phyloP scores from a whole-genome alignment of 2,113 vertebrate species.

The Sturnus vulgaris region DNA sequence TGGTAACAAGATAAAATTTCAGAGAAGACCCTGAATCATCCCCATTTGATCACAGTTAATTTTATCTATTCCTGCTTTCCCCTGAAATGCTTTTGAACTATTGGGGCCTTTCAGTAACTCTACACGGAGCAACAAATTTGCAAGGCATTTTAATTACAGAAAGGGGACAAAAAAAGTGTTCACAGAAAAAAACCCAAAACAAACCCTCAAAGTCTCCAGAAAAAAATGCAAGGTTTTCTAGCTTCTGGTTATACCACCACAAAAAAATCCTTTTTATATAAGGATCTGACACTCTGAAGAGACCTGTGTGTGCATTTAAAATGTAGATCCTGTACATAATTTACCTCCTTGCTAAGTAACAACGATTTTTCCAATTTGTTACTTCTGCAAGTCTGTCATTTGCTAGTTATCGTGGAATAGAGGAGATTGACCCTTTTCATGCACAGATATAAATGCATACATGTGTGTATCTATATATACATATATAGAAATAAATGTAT shows the following conservation, averaged over 20 bases:
- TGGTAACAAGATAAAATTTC: not conserved
- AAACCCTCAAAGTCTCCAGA: not conserved
- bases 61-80: not conserved
- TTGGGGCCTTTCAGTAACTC: not conserved
- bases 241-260: not conserved
- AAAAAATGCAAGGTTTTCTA: not conserved
- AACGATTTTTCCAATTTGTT: not conserved
- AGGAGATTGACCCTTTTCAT: not conserved
- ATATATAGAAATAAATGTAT: too few relatives aligned
- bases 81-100: not conserved
- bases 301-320: accelerated
- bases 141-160: not conserved
- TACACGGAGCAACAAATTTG: not conserved
- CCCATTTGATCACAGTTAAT: not conserved
- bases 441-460: not conserved
- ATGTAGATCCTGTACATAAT: not conserved
- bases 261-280: not conserved
- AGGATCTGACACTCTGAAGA: not conserved
- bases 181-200: too few relatives aligned
- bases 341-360: not conserved
- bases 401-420: not conserved
- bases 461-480: accelerated
- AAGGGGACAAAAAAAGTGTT: not conserved
- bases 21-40: not conserved
- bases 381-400: not conserved